Evolutionary conservation across 1,140 invertebrate species (phyloP), one percentile per base, ranked within the genome.

Genomic region (Cyphomyrmex costatus): DNA sequence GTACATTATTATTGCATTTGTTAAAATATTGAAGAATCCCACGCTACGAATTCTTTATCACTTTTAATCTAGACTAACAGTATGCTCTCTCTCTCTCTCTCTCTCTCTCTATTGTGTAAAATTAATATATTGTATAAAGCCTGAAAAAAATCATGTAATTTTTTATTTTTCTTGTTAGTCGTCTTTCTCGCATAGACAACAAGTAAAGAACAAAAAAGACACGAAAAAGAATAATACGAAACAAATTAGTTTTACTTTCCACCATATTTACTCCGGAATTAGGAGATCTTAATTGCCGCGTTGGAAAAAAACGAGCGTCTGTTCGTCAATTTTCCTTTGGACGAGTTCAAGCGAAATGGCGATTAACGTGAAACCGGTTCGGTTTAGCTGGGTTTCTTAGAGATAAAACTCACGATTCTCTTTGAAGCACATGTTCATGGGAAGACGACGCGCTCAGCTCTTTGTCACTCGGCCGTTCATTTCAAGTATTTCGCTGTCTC

Each of bases 311-410:
- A 36, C 53, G n/a, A 79, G 33, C 89, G 66, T 88, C 83, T 78
- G 68, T 73, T 83, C 46, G 58, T 73, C 30, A 53, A 83, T 73
- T 63, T 80, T 61, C 21, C 68, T 76, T 90, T 36, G 10, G 74
- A 76, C 36, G 27, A 56, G 30, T 66, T 51, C 85, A 46, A 68
- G 53, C 33, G 56, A 51, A 85, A 36, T 68, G 30, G 61, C 83
- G 63, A 70, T 73, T 49, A 86, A 77, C 73, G 58, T 19, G 65
- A 74, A 89, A 89, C 86, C 89, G 89, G 85, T 89, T 90, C 79
- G 70, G 42, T 87, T 80, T 80, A 77, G 79, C 49, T 82, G 88
- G 49, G 65, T 87, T 73, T 74, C 58, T 56, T 33, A 76, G 61
- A 79, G 79, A 79, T 73, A 66, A 80, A 78, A 89, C 58, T 82